Evolutionary conservation across 2,888 invertebrate genomes (phyloP).

Genomic region (Limnephilus auricula): DNA sequence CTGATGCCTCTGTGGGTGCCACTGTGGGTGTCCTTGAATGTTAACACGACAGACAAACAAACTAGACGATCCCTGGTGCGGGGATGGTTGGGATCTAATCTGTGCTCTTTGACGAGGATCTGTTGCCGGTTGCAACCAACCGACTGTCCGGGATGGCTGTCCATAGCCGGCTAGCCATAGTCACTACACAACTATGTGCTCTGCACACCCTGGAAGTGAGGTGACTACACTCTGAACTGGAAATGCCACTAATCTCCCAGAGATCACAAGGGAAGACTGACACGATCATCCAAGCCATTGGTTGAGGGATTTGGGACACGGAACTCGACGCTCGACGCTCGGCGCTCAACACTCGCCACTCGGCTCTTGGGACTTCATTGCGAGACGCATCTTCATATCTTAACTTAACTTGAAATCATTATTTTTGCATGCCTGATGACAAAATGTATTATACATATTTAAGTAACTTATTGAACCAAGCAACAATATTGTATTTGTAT

Average conservation of each 20-base stretch:
- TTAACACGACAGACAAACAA: constrained; percentile 31
- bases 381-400: constrained; percentile 15
- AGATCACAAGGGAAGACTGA: constrained; percentile 12
- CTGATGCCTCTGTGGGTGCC: constrained; percentile 46
- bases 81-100: constrained; percentile 2
- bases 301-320: constrained; percentile 17
- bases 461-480: constrained; percentile 36
- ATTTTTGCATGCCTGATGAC: constrained; percentile 60
- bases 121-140: background rate
- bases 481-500: constrained; percentile 42
- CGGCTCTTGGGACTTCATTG: background rate
- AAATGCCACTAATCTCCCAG: background rate
- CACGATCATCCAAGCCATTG: background rate
- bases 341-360: background rate
- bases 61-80: constrained; percentile 38
- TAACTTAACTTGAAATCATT: constrained; percentile 57
- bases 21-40: constrained; percentile 37
- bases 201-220: constrained; percentile 11
- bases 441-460: constrained; percentile 58
- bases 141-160: background rate
- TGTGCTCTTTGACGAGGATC: constrained; percentile 27
- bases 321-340: background rate
- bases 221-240: constrained; percentile 11
- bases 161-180: constrained; percentile 25
- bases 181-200: background rate